Evolutionary conservation across 2,113 vertebrate species (phyloP).

Genomic region (Sorex fumeus): DNA sequence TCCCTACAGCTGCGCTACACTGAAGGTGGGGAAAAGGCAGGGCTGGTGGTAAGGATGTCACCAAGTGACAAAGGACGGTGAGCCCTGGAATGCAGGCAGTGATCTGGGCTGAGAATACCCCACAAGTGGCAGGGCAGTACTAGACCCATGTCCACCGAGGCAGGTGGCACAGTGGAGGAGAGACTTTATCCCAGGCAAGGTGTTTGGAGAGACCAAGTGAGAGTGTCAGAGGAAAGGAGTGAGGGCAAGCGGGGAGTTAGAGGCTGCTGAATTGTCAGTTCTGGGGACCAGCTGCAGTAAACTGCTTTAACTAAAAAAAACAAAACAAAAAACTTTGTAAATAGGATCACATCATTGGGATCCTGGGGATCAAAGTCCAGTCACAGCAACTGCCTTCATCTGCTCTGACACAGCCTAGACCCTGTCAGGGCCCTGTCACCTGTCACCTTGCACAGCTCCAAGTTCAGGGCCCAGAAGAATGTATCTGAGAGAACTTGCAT

Average conservation of each 20-base stretch:
- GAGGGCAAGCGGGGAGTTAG: neutral
- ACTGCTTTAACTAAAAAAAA: neutral
- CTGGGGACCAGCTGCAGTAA: neutral
- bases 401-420: no score
- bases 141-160: neutral
- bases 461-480: neutral
- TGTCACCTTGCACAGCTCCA: neutral
- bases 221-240: neutral
- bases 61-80: neutral
- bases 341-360: neutral
- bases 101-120: neutral
- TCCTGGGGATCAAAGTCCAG: neutral
- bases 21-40: constrained; percentile 6
- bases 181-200: neutral
- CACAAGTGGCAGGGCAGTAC: neutral
- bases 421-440: neutral
- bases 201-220: neutral
- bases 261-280: neutral
- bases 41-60: neutral
- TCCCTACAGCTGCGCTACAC: neutral
- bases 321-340: neutral
- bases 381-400: neutral
- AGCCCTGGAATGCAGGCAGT: neutral
- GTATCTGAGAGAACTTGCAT: neutral
- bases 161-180: neutral